Evolutionary conservation across 2,888 invertebrate genomes (phyloP).

Genomic region (Drosophila picticornis): DNA sequence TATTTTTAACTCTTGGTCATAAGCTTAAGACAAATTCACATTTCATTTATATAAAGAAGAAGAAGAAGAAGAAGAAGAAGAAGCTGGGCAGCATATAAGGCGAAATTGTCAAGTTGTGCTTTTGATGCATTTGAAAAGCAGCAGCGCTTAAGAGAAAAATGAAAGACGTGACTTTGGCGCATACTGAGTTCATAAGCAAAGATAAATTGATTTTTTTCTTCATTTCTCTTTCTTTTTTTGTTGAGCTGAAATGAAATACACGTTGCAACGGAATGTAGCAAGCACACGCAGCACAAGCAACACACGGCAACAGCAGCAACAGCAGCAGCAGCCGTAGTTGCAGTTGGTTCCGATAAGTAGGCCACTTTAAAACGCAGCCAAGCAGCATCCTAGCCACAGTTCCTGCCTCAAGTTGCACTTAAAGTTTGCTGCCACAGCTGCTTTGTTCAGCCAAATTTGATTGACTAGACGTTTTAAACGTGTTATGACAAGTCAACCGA

Average conservation of each 20-base stretch:
- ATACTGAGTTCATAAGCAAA: constrained; percentile 52
- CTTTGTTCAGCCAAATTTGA: constrained; percentile 49
- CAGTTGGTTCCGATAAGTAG: constrained; percentile 62
- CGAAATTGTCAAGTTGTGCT: constrained; percentile 5
- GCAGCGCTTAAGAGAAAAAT: constrained; percentile 50
- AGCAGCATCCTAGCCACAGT: constrained; percentile 35
- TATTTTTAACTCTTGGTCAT: not conserved
- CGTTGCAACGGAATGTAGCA: constrained; percentile 57
- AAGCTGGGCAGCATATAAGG: constrained; percentile 9
- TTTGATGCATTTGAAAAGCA: constrained; percentile 25
- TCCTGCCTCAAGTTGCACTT: constrained; percentile 53
- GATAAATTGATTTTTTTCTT: constrained; percentile 65
- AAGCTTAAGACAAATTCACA: not conserved
- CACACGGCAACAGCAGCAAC: constrained; percentile 37
- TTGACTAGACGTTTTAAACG: constrained; percentile 48
- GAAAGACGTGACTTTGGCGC: constrained; percentile 59
- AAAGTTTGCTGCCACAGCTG: constrained; percentile 41
- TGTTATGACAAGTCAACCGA: constrained; percentile 18
- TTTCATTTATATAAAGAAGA: not conserved
- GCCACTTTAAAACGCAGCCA: constrained; percentile 62
- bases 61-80: not conserved
- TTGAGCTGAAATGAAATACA: constrained; percentile 37
- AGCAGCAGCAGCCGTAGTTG: constrained; percentile 48
- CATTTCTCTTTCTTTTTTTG: constrained; percentile 10
- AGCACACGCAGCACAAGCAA: constrained; percentile 39